These are phyloP conservation scores for Empis stercorea DNA, from an alignment of 2,888 invertebrate genomes.

Conservation along the genomic window DNA sequence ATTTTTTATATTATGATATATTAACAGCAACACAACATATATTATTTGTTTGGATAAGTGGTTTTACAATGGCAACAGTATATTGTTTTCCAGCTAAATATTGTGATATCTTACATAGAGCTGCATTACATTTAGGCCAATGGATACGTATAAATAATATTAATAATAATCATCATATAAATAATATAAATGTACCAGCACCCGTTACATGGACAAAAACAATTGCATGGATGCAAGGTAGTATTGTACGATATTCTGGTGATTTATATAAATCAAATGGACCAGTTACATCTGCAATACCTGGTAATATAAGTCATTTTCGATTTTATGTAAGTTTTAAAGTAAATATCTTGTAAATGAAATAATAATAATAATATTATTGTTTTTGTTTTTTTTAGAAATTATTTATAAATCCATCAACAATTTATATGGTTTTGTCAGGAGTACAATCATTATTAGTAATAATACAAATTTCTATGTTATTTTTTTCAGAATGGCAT, in stretches of 20 bases:
- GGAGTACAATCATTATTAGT: constrained; percentile 58
- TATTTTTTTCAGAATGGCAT: constrained; percentile 84
- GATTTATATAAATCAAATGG: constrained; percentile 65
- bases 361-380: neutral
- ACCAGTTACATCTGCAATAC: constrained; percentile 74
- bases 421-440: constrained; percentile 58
- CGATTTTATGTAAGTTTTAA: constrained; percentile 70
- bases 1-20: constrained; percentile 65
- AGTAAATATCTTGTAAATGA: neutral
- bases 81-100: constrained; percentile 55
- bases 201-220: constrained; percentile 41
- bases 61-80: constrained; percentile 64
- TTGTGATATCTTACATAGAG: constrained; percentile 80
- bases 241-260: constrained; percentile 57
- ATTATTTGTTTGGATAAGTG: constrained; percentile 70
- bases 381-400: constrained; percentile 44
- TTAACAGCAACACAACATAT: constrained; percentile 76
- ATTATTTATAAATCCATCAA: constrained; percentile 76
- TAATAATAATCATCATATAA: constrained; percentile 1
- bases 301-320: constrained; percentile 65
- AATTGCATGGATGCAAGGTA: constrained; percentile 62
- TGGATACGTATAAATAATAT: constrained; percentile 29
- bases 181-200: constrained; percentile 14
- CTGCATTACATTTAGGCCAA: constrained; percentile 74
- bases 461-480: constrained; percentile 60